Percentiles rank a stretch among this genome's conserved stretches.
Evolutionary conservation across 2,888 invertebrate genomes (phyloP).

Genomic region (Phania funesta): DNA sequence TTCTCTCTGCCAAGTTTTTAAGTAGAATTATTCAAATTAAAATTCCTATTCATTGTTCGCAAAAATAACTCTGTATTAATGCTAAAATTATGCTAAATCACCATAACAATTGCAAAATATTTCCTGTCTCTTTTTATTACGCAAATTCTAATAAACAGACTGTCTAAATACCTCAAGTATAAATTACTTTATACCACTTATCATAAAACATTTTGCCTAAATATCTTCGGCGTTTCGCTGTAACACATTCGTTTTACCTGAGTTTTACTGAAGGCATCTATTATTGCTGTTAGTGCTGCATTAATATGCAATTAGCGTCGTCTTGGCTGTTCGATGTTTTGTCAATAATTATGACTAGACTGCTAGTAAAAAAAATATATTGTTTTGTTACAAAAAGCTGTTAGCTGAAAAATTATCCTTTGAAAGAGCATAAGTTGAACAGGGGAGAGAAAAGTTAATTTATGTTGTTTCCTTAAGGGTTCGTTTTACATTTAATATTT

Average conservation of each 20-base stretch:
- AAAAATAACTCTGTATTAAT: conserved; percentile 27
- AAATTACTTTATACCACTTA: conserved; percentile 17
- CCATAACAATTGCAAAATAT: conserved; percentile 25
- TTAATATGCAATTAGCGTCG: conserved; percentile 71
- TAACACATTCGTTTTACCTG: conserved; percentile 7
- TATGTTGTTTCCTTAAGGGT: conserved; percentile 4
- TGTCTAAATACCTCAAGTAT: conserved; percentile 14
- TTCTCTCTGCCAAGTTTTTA: not conserved
- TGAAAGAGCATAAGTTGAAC: not conserved
- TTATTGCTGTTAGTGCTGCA: conserved; percentile 44
- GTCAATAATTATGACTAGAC: conserved; percentile 77
- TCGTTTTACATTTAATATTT: conserved; percentile 14
- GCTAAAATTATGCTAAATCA: conserved; percentile 32
- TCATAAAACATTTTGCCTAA: conserved; percentile 15
- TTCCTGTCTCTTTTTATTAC: not conserved
- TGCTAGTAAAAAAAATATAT: conserved; percentile 21
- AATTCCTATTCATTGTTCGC: conserved; percentile 17
- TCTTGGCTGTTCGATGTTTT: conserved; percentile 72
- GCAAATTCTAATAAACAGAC: not conserved
- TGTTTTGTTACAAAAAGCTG: not conserved
- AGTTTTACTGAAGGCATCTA: not conserved
- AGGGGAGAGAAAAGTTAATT: not conserved
- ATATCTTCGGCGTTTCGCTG: not conserved
- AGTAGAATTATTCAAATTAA: conserved; percentile 27
- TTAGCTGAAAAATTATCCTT: conserved; percentile 38